phyloP scores from a whole-genome alignment of 2,888 invertebrate genomes.

The Mythimna ferrago region DNA sequence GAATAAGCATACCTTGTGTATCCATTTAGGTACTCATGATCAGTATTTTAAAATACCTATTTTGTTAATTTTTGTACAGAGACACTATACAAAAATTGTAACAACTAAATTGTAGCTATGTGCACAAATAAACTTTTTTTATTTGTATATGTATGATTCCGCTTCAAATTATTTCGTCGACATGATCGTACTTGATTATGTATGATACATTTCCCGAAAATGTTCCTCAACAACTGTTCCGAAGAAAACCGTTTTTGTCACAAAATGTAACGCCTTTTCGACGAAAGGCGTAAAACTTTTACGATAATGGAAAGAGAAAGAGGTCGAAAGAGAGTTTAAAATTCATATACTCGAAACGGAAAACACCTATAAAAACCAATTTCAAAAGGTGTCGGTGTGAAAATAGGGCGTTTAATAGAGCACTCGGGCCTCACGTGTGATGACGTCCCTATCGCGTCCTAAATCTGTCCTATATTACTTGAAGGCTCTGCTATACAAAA shows the following conservation, averaged over 20 bases:
- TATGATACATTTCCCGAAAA: constrained; percentile 20
- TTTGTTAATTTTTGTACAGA: too few relatives aligned
- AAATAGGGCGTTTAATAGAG: constrained; percentile 83
- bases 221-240: constrained; percentile 13
- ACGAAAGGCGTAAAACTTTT: constrained; percentile 63
- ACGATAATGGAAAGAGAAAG: constrained; percentile 66
- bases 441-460: constrained; percentile 85
- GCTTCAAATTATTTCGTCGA: not conserved
- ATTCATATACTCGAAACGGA: constrained; percentile 66
- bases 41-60: too few relatives aligned
- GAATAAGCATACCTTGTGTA: too few relatives aligned
- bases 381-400: constrained; percentile 85
- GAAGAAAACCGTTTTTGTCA: constrained; percentile 46
- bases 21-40: not conserved
- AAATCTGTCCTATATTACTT: constrained; percentile 80
- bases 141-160: not conserved
- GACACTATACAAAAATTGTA: too few relatives aligned
- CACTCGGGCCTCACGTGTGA: constrained; percentile 79
- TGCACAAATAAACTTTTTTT: too few relatives aligned
- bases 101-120: too few relatives aligned
- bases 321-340: constrained; percentile 64
- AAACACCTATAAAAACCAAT: constrained; percentile 78
- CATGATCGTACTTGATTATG: constrained; percentile 10
- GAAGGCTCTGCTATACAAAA: constrained; percentile 44
- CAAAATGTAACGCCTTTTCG: constrained; percentile 50